Conservation (phyloP, 2,888 invertebrate genomes). For the Cephus nigrinus region DNA sequence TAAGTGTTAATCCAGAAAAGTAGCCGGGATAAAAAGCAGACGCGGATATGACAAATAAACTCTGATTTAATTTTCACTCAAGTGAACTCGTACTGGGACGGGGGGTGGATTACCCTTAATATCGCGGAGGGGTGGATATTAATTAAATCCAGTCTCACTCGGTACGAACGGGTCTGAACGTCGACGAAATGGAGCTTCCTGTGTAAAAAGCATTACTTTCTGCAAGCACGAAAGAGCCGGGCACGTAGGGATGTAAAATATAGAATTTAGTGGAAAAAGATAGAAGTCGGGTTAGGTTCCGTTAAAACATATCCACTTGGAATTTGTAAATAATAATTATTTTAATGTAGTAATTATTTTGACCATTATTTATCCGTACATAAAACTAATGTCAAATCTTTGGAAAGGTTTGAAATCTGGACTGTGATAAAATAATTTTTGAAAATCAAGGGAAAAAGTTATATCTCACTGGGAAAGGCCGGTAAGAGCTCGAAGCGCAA, state of each 20-base stretch:
- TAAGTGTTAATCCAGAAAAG: conserved; percentile 36
- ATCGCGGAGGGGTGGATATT: conserved; percentile 50
- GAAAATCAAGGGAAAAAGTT: too few species aligned
- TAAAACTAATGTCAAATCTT: too few species aligned
- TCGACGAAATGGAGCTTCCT: conserved; percentile 51
- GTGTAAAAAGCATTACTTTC: conserved; percentile 50
- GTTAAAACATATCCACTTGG: not conserved
- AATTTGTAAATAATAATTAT: not conserved
- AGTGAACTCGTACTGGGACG: not conserved
- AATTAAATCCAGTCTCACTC: conserved; percentile 51
- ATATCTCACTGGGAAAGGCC: not conserved
- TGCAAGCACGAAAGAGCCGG: conserved; percentile 49
- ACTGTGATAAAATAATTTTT: too few species aligned
- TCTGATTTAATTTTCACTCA: conserved; percentile 54
- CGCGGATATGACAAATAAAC: conserved; percentile 51
- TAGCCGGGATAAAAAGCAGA: conserved; percentile 32
- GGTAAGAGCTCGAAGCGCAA: not conserved
- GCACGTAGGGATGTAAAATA: not conserved
- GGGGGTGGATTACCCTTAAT: conserved; percentile 51
- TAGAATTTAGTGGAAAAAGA: not conserved
- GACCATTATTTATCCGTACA: too few species aligned
- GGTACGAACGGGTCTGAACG: conserved; percentile 33
- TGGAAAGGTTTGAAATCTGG: too few species aligned
- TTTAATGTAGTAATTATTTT: not conserved
- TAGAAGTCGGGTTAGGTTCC: not conserved